phyloP scores from a whole-genome alignment of 2,113 vertebrate species.

The Meles meles region DNA sequence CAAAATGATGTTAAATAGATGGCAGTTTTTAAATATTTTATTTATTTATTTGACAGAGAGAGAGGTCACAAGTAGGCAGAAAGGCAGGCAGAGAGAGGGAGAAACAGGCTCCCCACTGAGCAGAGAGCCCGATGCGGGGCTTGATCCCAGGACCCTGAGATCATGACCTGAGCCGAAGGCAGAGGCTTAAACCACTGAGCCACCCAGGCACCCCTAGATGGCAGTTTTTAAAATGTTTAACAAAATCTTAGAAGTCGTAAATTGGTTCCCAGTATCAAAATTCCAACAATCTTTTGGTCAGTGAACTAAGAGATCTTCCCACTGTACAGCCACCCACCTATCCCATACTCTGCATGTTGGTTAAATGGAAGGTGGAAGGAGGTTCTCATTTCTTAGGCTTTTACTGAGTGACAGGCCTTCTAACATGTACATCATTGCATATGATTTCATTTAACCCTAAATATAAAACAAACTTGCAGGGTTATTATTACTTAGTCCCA shows the following conservation, averaged over 20 bases:
- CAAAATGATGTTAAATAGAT: not conserved
- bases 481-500: not conserved
- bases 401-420: not conserved
- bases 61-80: no score
- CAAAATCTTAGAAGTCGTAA: not conserved
- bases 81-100: no score
- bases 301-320: not conserved
- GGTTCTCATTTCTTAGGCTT: not conserved
- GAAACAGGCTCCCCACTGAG: no score
- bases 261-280: not conserved
- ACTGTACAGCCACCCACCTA: accelerated
- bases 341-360: not conserved
- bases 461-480: not conserved
- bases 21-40: not conserved
- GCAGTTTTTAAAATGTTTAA: not conserved
- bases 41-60: no score
- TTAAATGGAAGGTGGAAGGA: not conserved
- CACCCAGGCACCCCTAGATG: no score
- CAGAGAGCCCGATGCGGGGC: no score
- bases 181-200: no score
- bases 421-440: not conserved
- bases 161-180: no score
- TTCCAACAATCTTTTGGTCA: not conserved
- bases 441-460: not conserved
- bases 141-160: no score